phyloP scores from a whole-genome alignment of 2,797 vertebrate species.

The Ceryle rudis region DNA sequence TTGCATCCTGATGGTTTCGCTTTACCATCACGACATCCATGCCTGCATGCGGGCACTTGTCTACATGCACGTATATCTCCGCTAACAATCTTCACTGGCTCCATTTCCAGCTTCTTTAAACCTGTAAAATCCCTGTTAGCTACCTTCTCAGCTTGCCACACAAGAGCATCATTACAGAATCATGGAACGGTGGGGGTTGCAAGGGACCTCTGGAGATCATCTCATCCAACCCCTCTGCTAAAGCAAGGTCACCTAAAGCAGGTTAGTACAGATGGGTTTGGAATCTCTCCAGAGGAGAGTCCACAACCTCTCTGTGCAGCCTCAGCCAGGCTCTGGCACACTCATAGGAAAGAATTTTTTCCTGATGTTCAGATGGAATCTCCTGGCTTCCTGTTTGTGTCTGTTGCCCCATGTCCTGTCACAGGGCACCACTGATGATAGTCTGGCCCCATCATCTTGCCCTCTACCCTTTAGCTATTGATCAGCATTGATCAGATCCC shows the following conservation, averaged over 20 bases:
- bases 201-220: neutral
- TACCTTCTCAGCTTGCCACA: neutral
- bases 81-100: neutral
- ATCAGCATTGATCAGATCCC: neutral
- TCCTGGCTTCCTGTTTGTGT: neutral
- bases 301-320: neutral
- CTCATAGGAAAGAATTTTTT: neutral
- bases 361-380: neutral
- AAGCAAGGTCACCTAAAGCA: neutral
- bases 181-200: neutral
- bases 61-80: rapidly evolving
- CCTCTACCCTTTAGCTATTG: neutral
- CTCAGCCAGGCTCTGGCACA: neutral
- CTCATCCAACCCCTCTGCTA: neutral
- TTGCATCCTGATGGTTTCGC: neutral
- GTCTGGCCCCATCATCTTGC: neutral
- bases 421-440: neutral
- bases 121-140: neutral
- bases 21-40: neutral
- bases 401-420: neutral
- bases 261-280: neutral
- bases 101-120: neutral
- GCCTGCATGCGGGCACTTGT: neutral
- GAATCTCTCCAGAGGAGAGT: neutral
- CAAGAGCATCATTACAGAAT: neutral